These are phyloP conservation scores for Caenorhabditis auriculariae DNA, from an alignment of 2,888 invertebrate species.

Conservation along the genomic window DNA sequence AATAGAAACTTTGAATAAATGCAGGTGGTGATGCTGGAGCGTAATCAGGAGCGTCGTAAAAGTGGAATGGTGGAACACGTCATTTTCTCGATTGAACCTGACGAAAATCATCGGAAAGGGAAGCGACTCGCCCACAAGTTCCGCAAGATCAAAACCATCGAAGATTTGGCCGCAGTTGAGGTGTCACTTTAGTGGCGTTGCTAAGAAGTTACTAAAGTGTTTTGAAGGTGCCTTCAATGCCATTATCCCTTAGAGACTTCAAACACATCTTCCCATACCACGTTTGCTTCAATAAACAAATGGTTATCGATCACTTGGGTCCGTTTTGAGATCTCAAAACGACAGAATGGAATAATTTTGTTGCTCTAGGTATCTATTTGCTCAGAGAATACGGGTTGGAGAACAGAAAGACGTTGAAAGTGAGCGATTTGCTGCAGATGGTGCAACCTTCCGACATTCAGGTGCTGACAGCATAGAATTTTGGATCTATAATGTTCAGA, in stretches of 20 bases:
- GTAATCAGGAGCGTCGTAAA: slow-evolving; percentile 52
- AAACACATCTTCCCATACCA: slow-evolving; percentile 56
- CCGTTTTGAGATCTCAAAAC: too few relatives aligned
- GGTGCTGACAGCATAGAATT: slow-evolving; percentile 9
- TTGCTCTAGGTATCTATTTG: slow-evolving; percentile 40
- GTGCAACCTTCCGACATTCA: slow-evolving; percentile 57
- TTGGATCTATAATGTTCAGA: neutral
- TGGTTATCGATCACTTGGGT: slow-evolving; percentile 59
- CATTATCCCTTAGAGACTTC: slow-evolving; percentile 34
- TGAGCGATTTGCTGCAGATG: slow-evolving; percentile 53
- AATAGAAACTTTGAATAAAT: neutral
- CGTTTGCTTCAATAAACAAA: slow-evolving; percentile 57
- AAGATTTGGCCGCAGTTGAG: neutral
- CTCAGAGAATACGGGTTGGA: slow-evolving; percentile 51
- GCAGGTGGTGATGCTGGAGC: slow-evolving; percentile 47
- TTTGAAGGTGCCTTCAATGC: slow-evolving; percentile 13
- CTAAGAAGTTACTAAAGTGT: too few relatives aligned
- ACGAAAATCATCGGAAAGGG: slow-evolving; percentile 42
- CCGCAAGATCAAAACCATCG: slow-evolving; percentile 12
- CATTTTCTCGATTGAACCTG: slow-evolving; percentile 49
- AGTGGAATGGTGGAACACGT: slow-evolving; percentile 55
- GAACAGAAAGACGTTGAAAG: slow-evolving; percentile 49
- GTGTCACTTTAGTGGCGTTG: too few relatives aligned
- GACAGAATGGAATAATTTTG: too few relatives aligned
- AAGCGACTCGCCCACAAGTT: slow-evolving; percentile 40